Evolutionary conservation across 2,797 vertebrate genomes (phyloP).

Genomic region (Tadarida brasiliensis): DNA sequence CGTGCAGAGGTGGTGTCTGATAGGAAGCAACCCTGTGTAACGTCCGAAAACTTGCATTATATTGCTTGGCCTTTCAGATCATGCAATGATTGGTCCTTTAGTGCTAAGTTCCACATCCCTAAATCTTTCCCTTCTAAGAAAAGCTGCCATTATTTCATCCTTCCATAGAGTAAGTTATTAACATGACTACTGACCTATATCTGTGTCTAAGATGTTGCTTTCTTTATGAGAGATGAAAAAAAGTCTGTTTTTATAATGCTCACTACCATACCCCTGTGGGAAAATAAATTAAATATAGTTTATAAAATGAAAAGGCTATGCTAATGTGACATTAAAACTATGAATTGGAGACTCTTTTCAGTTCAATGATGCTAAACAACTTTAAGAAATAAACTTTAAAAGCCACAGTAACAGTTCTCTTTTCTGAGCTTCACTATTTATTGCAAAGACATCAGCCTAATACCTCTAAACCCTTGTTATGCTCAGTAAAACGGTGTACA

Average conservation of each 20-base stretch:
- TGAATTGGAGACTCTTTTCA: slow-evolving; percentile 49
- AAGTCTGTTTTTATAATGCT: slow-evolving; percentile 70
- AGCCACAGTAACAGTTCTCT: slow-evolving; percentile 19
- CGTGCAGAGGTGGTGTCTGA: neutral
- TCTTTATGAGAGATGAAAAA: slow-evolving; percentile 70
- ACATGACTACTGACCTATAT: slow-evolving; percentile 67
- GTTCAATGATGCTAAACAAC: slow-evolving; percentile 65
- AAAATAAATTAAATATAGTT: slow-evolving; percentile 74
- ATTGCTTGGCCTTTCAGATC: neutral
- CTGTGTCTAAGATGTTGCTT: slow-evolving; percentile 61
- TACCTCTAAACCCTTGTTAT: neutral
- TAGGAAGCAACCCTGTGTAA: neutral
- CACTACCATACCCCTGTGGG: slow-evolving; percentile 58
- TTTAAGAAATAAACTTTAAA: slow-evolving; percentile 34
- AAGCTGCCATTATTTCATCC: slow-evolving; percentile 6
- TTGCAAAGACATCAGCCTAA: neutral
- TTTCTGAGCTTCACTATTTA: slow-evolving; percentile 4
- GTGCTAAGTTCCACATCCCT: slow-evolving; percentile 34
- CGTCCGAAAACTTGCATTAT: neutral
- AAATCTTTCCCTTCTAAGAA: slow-evolving; percentile 51
- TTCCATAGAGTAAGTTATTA: slow-evolving; percentile 47
- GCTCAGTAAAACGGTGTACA: neutral
- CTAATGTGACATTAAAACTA: slow-evolving; percentile 80
- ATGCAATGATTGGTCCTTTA: neutral
- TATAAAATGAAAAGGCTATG: slow-evolving; percentile 80